Percentiles rank a stretch among this genome's conserved stretches.
Conservation (phyloP, 2,888 invertebrate species). For the Himalopsyche tibetana region DNA sequence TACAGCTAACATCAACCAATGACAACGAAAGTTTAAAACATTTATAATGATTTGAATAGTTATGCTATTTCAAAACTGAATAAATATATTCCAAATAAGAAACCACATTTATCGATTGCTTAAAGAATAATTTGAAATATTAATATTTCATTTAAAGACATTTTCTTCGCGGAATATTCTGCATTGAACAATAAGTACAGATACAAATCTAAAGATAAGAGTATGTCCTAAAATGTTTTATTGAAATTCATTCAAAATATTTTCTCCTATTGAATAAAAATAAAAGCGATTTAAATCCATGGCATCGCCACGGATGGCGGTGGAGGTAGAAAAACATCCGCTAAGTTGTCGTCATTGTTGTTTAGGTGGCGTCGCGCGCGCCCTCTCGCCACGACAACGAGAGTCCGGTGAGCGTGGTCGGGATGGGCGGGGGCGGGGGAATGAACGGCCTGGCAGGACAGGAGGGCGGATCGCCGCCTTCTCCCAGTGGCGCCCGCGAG, state of each 20-base stretch:
- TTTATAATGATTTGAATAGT: neutral
- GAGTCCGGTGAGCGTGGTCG: constrained; percentile 68
- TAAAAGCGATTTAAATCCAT: neutral
- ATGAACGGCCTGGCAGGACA: constrained; percentile 72
- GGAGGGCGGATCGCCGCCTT: constrained; percentile 72
- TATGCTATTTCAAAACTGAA: too few species aligned
- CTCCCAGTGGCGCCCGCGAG: constrained; percentile 74
- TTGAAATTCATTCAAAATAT: neutral
- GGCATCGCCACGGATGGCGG: neutral
- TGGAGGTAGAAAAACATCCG: neutral
- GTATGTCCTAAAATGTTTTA: neutral
- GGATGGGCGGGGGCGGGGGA: constrained; percentile 74
- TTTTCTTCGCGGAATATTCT: too few species aligned
- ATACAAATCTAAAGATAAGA: neutral
- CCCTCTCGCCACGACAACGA: constrained; percentile 65
- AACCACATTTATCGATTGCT: too few species aligned
- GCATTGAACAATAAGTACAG: too few species aligned
- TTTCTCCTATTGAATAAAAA: neutral
- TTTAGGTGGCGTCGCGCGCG: constrained; percentile 64
- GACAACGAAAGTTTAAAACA: neutral
- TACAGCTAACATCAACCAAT: neutral
- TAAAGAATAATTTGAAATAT: too few species aligned
- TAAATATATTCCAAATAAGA: too few species aligned
- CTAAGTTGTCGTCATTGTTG: constrained; percentile 32
- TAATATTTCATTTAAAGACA: too few species aligned